These are phyloP conservation scores for Murina feae DNA, from an alignment of 2,113 vertebrate species.

Conservation along the genomic window DNA sequence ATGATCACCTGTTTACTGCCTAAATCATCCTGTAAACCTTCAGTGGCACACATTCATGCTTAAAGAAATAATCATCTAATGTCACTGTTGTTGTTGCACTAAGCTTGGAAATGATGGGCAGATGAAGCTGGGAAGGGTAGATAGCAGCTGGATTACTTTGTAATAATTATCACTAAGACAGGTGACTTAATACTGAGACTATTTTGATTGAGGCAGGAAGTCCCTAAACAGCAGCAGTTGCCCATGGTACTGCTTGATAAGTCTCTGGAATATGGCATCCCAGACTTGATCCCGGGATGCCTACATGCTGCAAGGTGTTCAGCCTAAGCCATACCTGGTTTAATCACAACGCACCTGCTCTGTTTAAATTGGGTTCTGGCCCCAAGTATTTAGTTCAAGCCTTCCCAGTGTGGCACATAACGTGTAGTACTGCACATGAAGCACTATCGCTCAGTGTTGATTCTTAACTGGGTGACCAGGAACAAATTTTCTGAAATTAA, in stretches of 20 bases:
- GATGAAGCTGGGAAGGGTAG: neutral
- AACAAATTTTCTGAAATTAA: slow-evolving; percentile 12
- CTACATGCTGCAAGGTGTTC: neutral
- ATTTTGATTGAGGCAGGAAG: neutral
- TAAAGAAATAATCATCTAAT: slow-evolving; percentile 39
- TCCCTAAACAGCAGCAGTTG: neutral
- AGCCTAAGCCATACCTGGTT: neutral
- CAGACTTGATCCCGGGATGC: neutral
- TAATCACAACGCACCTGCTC: neutral
- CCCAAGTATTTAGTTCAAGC: neutral
- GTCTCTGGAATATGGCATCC: neutral
- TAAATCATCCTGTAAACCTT: neutral
- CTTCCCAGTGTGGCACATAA: neutral
- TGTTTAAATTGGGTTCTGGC: neutral
- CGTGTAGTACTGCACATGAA: neutral
- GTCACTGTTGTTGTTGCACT: neutral
- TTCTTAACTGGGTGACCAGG: neutral
- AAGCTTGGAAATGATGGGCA: neutral
- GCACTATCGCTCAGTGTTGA: neutral
- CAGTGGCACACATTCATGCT: neutral
- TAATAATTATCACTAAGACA: neutral
- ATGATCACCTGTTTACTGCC: neutral
- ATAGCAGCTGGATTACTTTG: neutral
- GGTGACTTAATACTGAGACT: neutral
- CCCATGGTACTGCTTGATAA: neutral